phyloP scores from a whole-genome alignment of 2,888 invertebrate genomes.

The Hemaris fuciformis region DNA sequence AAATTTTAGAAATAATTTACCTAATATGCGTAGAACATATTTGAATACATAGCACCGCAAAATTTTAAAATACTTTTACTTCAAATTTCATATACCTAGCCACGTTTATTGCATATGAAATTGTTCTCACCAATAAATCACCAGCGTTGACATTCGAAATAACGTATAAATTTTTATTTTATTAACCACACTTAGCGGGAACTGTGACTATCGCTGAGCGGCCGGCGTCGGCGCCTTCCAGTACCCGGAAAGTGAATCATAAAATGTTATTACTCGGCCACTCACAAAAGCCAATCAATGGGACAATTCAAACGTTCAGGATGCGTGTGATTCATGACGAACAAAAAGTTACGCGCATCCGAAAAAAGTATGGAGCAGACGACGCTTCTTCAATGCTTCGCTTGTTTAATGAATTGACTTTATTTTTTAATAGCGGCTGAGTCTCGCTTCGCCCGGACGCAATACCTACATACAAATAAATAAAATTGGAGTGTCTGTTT shows the following conservation, averaged over 20 bases:
- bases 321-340: conserved; percentile 51
- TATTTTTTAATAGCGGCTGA: neutral
- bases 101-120: no score
- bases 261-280: neutral
- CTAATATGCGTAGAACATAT: no score
- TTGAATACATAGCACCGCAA: no score
- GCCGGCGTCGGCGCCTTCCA: conserved; percentile 17
- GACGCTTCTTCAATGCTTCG: neutral
- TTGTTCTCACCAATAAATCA: no score
- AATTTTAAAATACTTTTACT: no score
- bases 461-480: no score
- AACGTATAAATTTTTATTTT: no score
- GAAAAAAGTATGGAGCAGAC: neutral
- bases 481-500: no score
- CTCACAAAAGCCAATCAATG: conserved; percentile 46
- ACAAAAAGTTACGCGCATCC: conserved; percentile 24
- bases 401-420: neutral
- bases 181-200: neutral
- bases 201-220: neutral
- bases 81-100: no score
- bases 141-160: no score
- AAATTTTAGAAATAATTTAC: no score
- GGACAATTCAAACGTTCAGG: conserved; percentile 47
- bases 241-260: conserved; percentile 58
- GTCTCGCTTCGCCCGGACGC: no score